Percentiles rank a stretch among this genome's conserved stretches.
These are phyloP conservation scores for Malurus alboscapulatus DNA, from an alignment of 2,113 vertebrate genomes.

Conservation along the genomic window DNA sequence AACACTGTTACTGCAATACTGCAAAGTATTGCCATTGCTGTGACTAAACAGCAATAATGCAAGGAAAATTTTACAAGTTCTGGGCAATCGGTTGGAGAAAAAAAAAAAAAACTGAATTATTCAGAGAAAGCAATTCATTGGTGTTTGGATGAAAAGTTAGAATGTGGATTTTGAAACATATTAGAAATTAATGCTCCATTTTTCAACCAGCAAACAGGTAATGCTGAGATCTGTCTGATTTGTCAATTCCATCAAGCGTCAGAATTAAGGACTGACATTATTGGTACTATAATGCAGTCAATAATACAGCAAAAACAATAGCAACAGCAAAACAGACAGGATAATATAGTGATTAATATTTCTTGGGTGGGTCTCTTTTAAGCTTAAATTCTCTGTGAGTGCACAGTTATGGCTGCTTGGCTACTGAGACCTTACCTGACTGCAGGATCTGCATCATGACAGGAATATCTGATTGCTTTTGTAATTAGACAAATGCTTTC, in stretches of 20 bases:
- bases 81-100: not conserved
- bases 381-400: not conserved
- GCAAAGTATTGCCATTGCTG: not conserved
- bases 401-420: not conserved
- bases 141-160: not conserved
- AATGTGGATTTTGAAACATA: not conserved
- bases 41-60: not conserved
- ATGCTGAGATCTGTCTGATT: not conserved
- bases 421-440: not conserved
- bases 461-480: not conserved
- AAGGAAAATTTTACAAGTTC: not conserved
- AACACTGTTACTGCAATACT: not conserved
- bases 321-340: not conserved
- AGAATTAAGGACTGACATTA: not conserved
- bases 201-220: not conserved
- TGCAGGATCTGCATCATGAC: not conserved
- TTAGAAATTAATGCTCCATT: not conserved
- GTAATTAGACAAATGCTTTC: not conserved
- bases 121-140: not conserved
- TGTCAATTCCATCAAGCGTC: not conserved
- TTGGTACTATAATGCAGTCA: too few species aligned
- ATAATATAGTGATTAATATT: not conserved
- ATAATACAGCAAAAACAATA: not conserved
- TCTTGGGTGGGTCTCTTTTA: not conserved
- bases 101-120: not conserved